Evolutionary conservation across 2,888 invertebrate genomes (phyloP), one percentile per base, ranked within the genome.

Genomic region (Chymomyza caudatula): DNA sequence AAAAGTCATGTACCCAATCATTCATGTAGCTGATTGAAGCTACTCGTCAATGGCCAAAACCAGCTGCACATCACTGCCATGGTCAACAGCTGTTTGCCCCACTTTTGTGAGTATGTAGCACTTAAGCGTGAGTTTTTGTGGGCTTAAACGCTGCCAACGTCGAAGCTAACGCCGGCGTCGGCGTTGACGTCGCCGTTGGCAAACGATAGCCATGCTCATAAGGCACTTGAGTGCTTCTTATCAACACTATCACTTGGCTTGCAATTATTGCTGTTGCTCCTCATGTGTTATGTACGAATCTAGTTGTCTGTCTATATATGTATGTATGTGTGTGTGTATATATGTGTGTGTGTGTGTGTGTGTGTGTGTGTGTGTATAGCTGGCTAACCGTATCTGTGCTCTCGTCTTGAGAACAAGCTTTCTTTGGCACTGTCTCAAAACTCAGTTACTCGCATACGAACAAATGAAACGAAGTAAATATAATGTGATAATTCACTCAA

Each of bases 341-440:
- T 88, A 77, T 90, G 89, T 69, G 83, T 81, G 15, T 15, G 13
- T 8, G n/a, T 55, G 37, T 15, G 37, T 8, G 23, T 20, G 47
- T 19, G 3, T 15, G 8, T 57, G 55, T 20, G 43, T 81, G 91
- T 92, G 92, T 84, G 92, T 92, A 92, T 88, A 77, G 90, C 89
- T 69, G 83, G 81, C 5, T 15, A n/a, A n/a, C n/a, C n/a, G 13
- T 8, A 19, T 15, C n/a, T 6, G 6, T 15, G 47, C 47, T 47
- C 17, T 19, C 19, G 47, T 47, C n/a, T 52, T 52, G 52, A 22
- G 29, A 8, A 11, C 29, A 11, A 37, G 29, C 29, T 11, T 37
- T 37, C 2, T 37, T 11, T 11, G 19, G 22, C 19, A 52, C 52
- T 20, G 19, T 17, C 22, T n/a, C 22, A n/a, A 52, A 17, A 52